Evolutionary conservation across 2,113 vertebrate genomes (phyloP).

Genomic region (Furnarius figulus): DNA sequence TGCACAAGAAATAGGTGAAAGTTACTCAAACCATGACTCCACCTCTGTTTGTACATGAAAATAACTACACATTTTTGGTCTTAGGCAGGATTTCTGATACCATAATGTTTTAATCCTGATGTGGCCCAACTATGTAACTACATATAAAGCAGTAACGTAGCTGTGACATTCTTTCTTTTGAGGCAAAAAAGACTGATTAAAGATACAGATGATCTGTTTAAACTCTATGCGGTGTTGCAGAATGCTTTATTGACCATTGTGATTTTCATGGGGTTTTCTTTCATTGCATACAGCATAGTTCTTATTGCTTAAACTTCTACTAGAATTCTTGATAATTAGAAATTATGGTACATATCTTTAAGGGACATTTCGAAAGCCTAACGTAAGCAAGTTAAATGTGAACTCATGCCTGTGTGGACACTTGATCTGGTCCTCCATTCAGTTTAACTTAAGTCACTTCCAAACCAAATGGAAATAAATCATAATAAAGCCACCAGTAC

Average conservation of each 20-base stretch:
- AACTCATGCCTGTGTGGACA: background rate
- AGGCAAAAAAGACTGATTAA: background rate
- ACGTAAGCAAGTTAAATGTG: background rate
- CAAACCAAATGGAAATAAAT: background rate
- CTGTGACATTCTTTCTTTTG: background rate
- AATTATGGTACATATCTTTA: background rate
- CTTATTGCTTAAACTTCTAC: background rate
- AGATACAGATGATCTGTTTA: background rate
- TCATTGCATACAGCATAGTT: background rate
- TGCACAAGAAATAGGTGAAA: background rate
- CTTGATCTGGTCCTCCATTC: background rate
- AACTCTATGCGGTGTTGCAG: background rate
- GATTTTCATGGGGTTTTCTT: background rate
- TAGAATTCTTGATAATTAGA: background rate
- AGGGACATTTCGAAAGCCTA: background rate
- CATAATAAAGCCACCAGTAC: background rate
- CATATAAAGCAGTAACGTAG: background rate
- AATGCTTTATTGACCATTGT: background rate
- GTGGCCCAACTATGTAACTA: background rate
- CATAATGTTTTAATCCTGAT: background rate
- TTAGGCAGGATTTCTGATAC: background rate
- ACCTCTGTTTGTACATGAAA: background rate
- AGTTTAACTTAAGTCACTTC: background rate
- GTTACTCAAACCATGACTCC: background rate
- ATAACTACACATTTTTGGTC: background rate